A percentile compares a stretch with the other conserved stretches of the same genome.
Conservation (phyloP, 1,140 invertebrate genomes). For the Drosophila oshimai region DNA sequence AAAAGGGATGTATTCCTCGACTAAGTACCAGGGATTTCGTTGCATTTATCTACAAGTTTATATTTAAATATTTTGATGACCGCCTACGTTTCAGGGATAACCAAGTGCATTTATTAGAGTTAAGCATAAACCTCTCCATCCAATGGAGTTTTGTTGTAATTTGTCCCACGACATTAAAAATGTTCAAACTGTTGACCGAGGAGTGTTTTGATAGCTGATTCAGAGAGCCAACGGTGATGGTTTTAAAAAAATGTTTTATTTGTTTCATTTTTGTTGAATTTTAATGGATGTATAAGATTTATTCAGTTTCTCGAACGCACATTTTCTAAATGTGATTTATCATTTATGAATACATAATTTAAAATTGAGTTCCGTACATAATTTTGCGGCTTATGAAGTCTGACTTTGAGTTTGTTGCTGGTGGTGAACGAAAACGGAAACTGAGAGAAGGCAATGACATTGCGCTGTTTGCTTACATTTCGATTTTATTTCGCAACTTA, state of each 20-base stretch:
- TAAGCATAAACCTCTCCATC: constrained; percentile 53
- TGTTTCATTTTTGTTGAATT: constrained; percentile 33
- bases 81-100: constrained; percentile 5
- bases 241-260: constrained; percentile 48
- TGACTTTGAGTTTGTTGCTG: constrained; percentile 16
- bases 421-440: constrained; percentile 28
- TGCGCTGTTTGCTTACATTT: constrained; percentile 64
- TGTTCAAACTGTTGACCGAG: neutral
- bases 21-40: constrained; percentile 41
- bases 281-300: constrained; percentile 55
- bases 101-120: constrained; percentile 69
- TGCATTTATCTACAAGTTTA: constrained; percentile 62
- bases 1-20: neutral
- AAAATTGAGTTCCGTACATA: constrained; percentile 42
- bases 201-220: neutral
- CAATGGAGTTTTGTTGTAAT: constrained; percentile 48
- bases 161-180: constrained; percentile 42
- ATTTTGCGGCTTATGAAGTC: constrained; percentile 24
- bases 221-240: constrained; percentile 1
- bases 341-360: constrained; percentile 35
- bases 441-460: constrained; percentile 36
- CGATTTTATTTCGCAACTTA: constrained; percentile 77
- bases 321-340: constrained; percentile 41
- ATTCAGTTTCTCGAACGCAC: constrained; percentile 36
- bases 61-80: constrained; percentile 9